phyloP scores from a whole-genome alignment of 2,888 invertebrate species.

The Lypha dubia region DNA sequence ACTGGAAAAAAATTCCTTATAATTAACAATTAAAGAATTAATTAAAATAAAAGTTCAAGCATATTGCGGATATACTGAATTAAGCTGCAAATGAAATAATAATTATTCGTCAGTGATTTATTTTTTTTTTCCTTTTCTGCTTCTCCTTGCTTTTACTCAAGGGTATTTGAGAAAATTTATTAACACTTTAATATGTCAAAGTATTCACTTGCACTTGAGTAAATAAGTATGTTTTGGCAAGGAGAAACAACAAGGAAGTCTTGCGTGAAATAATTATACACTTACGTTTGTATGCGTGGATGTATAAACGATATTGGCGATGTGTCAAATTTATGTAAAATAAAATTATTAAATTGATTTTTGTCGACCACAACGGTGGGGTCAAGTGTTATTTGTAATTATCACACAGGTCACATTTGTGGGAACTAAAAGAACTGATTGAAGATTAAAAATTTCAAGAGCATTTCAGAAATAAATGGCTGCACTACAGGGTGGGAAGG shows the following conservation, averaged over 20 bases:
- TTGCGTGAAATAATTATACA: neutral
- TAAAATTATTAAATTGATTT: constrained; percentile 7
- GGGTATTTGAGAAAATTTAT: constrained; percentile 37
- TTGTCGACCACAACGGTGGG: constrained; percentile 1
- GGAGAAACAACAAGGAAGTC: neutral
- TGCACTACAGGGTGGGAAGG: no score
- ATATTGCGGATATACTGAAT: neutral
- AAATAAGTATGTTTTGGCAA: neutral
- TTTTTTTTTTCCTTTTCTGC: no score
- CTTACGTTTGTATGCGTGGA: no score
- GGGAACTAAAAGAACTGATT: no score
- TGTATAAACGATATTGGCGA: constrained; percentile 17
- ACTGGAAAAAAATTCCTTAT: neutral
- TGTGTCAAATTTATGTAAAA: constrained; percentile 19
- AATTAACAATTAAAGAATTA: neutral
- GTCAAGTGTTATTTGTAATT: constrained; percentile 6
- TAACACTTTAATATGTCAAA: constrained; percentile 50
- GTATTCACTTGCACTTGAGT: neutral
- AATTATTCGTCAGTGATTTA: neutral
- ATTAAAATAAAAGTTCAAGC: constrained; percentile 13
- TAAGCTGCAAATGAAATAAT: neutral
- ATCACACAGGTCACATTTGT: neutral
- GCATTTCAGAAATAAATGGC: no score
- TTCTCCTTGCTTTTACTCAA: constrained; percentile 7
- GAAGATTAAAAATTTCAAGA: no score